Evolutionary conservation across 2,888 invertebrate species (phyloP).

Genomic region (Apodemia zela): DNA sequence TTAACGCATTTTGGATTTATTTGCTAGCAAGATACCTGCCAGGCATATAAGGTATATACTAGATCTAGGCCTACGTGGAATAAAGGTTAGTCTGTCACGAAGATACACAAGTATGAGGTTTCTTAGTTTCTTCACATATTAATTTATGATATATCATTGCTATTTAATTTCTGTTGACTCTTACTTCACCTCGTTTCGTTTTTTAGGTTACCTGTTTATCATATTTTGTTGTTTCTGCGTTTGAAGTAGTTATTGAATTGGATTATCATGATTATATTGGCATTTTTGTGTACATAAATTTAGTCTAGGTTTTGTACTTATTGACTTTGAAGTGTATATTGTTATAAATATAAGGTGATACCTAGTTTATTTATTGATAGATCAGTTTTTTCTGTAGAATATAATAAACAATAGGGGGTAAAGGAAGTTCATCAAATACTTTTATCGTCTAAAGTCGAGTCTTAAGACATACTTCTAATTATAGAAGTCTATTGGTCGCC

Average conservation of each 20-base stretch:
- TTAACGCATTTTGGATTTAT: conserved; percentile 67
- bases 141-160: conserved; percentile 20
- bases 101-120: conserved; percentile 70
- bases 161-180: conserved; percentile 34
- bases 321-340: not conserved
- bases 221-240: conserved; percentile 16
- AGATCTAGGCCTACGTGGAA: conserved; percentile 23
- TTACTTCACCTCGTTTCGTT: conserved; percentile 39
- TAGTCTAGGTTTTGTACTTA: not conserved
- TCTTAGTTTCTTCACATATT: conserved; percentile 34
- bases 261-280: not conserved
- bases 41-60: conserved; percentile 24
- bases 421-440: too few species aligned
- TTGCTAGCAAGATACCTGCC: conserved; percentile 58
- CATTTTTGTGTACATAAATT: not conserved
- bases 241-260: conserved; percentile 13
- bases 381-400: not conserved
- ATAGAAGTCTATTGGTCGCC: too few species aligned
- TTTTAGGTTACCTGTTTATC: conserved; percentile 17
- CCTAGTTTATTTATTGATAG: not conserved
- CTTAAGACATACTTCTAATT: too few species aligned
- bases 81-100: conserved; percentile 39
- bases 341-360: not conserved
- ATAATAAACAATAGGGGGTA: not conserved
- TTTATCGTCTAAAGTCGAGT: too few species aligned